Evolutionary conservation across 1,140 invertebrate genomes (phyloP).

Genomic region (Drosophila ogumai): DNA sequence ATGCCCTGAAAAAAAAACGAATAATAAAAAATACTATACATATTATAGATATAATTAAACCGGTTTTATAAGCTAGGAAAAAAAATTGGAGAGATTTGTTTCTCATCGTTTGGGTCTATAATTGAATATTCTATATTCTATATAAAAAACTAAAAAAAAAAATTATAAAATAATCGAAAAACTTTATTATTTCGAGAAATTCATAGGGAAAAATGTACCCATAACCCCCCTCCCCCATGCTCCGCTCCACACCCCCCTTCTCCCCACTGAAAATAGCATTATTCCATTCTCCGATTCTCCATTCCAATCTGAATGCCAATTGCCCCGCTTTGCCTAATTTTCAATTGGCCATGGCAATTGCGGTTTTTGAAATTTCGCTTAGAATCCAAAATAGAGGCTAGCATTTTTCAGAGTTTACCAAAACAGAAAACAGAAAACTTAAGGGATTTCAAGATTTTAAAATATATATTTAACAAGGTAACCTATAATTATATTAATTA

Average conservation of each 20-base stretch:
- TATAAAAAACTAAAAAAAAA: background rate
- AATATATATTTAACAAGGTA: background rate
- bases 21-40: background rate
- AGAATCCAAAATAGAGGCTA: background rate
- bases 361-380: slow-evolving; percentile 10
- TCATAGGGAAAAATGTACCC: background rate
- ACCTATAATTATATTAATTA: background rate
- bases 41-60: too few relatives aligned
- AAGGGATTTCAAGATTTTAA: background rate
- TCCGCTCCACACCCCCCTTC: background rate
- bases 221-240: too few relatives aligned
- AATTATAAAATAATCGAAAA: too few relatives aligned
- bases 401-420: background rate
- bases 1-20: slow-evolving; percentile 6
- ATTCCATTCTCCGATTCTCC: slow-evolving; percentile 1
- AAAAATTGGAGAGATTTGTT: too few relatives aligned
- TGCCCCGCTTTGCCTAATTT: slow-evolving; percentile 31
- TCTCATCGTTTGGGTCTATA: too few relatives aligned
- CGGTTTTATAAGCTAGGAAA: too few relatives aligned
- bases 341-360: slow-evolving; percentile 35
- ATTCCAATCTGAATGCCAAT: slow-evolving; percentile 36
- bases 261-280: background rate
- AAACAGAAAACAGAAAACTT: too few relatives aligned
- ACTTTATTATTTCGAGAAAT: background rate
- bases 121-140: too few relatives aligned